Evolutionary conservation across 2,113 vertebrate genomes (phyloP), one percentile per base, ranked within the genome.

Genomic region (Psilopsiagon aymara): DNA sequence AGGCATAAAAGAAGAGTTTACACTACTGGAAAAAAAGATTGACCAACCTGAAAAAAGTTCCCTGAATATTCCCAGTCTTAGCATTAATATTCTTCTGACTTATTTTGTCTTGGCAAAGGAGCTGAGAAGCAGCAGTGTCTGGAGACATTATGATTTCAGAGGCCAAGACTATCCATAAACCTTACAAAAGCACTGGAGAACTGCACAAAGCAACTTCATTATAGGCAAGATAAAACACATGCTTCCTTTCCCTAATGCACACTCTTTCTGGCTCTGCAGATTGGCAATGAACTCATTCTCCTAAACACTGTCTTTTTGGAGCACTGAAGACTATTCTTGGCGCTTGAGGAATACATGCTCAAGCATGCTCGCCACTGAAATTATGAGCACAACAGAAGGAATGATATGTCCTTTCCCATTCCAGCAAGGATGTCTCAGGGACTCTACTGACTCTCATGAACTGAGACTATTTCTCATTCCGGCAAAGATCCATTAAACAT

Each of bases 51-150:
- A 90, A 88, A 31, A 31, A 86, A 64, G 29, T 60, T 83, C 55
- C 24, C 43, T 59, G 53, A 88, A 35, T 93, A 88, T 67, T 92
- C 44, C 73, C n/a, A 62, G 13, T 60, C 39, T 63, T 53, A 70
- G 17, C 25, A 76, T 88, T 59, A 81, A 80, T 85, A 92, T 78
- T 94, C 3, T 88, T 83, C 39, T 75, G 60, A 88, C 47, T 94
- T 90, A 86, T 83, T 96, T 92, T 75, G 12, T 77, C 33, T 81
- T 88, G 82, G 69, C 73, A 75, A 82, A 90, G 39, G 33, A 81
- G 68, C 15, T 71, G 43, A 92, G 79, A 90, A 83, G 51, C 37
- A 74, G 23, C 71, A 63, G 23, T 44, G 18, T 51, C 75, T 75
- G 59, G 63, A 95, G 63, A 80, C 1, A 1, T 69, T 33, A 37